Conservation (phyloP, 37 sponge, comb jelly and placozoan species). For the Cliona cf. orientalis region DNA sequence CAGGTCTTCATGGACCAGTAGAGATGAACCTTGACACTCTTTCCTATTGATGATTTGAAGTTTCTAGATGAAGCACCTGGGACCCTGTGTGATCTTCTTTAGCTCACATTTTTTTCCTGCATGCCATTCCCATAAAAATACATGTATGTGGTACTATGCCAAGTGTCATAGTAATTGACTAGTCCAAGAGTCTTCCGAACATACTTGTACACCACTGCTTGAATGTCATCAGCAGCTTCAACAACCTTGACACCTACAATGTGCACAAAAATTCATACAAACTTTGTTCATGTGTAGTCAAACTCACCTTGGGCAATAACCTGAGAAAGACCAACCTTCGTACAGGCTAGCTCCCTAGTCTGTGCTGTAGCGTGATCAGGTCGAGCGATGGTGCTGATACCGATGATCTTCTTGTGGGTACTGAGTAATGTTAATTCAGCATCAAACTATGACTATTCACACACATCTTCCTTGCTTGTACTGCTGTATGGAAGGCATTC, state of each 20-base stretch:
- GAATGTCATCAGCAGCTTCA: conserved; percentile 37
- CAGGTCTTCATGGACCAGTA: conserved; percentile 50
- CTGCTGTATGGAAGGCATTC: conserved; percentile 12
- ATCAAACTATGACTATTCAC: background rate
- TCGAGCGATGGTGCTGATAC: background rate
- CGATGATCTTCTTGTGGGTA: conserved; percentile 8
- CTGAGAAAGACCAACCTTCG: conserved; percentile 8
- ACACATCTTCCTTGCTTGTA: background rate
- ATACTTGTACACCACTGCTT: background rate
- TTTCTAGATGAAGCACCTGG: no score
- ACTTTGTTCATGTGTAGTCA: background rate
- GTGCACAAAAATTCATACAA: background rate
- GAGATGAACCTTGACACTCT: conserved; percentile 25
- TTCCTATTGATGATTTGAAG: no score
- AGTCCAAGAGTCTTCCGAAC: background rate
- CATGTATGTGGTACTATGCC: no score
- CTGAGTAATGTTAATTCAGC: background rate
- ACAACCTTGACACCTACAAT: no score
- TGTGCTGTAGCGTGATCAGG: conserved; percentile 15
- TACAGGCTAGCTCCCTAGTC: conserved; percentile 27
- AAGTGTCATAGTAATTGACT: conserved; percentile 18
- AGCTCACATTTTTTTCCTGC: conserved; percentile 8
- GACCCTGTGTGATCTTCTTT: conserved; percentile 15
- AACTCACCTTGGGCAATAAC: conserved; percentile 17
- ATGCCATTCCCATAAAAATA: no score